Percentiles rank a stretch among this genome's conserved stretches.
Conservation (phyloP, 2,113 vertebrate species). For the Dipodomys stephensi region DNA sequence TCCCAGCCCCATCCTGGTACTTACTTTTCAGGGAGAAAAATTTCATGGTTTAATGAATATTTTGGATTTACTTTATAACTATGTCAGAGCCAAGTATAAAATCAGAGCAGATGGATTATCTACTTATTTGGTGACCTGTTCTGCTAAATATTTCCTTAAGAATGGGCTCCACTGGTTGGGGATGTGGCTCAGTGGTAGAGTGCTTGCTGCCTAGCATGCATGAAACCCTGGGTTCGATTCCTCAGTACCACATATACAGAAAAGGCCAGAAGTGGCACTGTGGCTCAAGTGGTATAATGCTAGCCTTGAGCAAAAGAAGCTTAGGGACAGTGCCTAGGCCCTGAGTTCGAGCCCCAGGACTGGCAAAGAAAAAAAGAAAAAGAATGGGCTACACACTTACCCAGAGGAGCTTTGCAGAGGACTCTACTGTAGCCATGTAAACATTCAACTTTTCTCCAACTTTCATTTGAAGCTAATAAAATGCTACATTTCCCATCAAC, state of each 20-base stretch:
- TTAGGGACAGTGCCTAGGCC: too few relatives aligned
- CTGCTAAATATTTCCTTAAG: background rate
- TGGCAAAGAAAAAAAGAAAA: too few relatives aligned
- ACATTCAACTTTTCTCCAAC: conserved; percentile 91
- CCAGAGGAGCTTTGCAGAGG: conserved; percentile 92
- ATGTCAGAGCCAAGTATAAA: background rate
- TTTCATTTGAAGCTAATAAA: conserved; percentile 89
- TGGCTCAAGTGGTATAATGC: too few relatives aligned
- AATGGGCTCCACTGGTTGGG: background rate
- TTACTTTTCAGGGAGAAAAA: background rate
- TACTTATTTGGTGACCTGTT: conserved; percentile 23
- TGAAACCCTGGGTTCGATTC: too few relatives aligned
- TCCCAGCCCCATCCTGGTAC: background rate
- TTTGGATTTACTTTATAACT: conserved; percentile 9
- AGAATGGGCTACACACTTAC: conserved; percentile 85
- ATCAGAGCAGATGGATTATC: background rate
- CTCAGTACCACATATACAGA: too few relatives aligned
- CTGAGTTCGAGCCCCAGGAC: too few relatives aligned
- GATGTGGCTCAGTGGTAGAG: too few relatives aligned
- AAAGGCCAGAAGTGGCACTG: too few relatives aligned
- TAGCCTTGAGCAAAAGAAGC: too few relatives aligned
- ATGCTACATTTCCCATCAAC: conserved; percentile 87
- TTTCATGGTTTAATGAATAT: conserved; percentile 18
- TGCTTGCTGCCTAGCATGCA: too few relatives aligned
- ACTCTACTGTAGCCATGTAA: conserved; percentile 87